phyloP scores from a whole-genome alignment of 2,113 vertebrate species.

The Sturnus vulgaris region DNA sequence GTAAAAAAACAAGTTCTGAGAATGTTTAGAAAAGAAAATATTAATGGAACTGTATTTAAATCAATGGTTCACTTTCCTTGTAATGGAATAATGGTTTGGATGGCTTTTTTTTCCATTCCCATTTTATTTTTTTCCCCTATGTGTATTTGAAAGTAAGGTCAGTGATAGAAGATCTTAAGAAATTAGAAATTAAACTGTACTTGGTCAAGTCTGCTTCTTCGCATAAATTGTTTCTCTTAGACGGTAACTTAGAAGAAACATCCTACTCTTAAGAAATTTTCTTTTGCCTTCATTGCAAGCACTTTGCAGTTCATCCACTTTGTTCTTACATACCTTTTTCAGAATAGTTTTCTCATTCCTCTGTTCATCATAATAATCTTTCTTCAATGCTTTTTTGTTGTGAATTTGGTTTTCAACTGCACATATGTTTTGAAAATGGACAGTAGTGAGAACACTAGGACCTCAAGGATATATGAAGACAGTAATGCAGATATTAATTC shows the following conservation, averaged over 20 bases:
- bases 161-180: background rate
- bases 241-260: background rate
- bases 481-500: background rate
- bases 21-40: background rate
- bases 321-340: background rate
- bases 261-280: background rate
- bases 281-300: background rate
- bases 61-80: background rate
- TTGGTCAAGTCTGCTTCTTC: background rate
- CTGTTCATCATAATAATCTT: background rate
- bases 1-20: background rate
- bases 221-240: background rate
- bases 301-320: background rate
- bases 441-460: background rate
- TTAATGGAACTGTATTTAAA: background rate
- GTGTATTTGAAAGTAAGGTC: background rate
- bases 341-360: background rate
- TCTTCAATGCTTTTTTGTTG: background rate
- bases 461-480: background rate
- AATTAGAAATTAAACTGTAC: background rate
- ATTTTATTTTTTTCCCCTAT: background rate
- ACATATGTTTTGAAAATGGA: background rate
- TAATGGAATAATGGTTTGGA: background rate
- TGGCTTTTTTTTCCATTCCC: background rate
- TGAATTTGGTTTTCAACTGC: background rate